Conservation (phyloP, 2,888 invertebrate species). For the Anoplius nigerrimus region DNA sequence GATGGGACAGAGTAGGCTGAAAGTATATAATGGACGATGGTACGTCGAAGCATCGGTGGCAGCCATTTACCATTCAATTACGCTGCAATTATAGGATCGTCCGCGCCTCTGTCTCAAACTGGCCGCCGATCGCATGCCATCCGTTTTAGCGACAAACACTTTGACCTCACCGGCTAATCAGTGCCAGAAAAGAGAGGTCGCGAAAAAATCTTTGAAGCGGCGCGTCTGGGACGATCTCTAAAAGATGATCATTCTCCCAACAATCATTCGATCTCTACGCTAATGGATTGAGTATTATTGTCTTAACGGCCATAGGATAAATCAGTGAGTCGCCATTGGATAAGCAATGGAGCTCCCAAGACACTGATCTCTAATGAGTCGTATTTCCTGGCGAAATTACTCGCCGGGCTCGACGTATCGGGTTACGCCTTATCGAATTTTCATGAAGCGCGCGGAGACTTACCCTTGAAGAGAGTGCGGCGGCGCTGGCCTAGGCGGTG, state of each 20-base stretch:
- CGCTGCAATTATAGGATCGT: slow-evolving; percentile 55
- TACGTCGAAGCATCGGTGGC: slow-evolving; percentile 32
- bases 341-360: no score
- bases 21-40: slow-evolving; percentile 45
- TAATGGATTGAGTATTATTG: neutral
- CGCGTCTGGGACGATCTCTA: no score
- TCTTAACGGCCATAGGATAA: neutral
- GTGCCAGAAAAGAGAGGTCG: slow-evolving; percentile 25
- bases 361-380: no score
- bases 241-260: neutral
- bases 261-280: neutral
- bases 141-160: slow-evolving; percentile 21
- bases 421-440: no score
- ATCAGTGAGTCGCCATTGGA: no score
- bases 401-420: no score
- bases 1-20: slow-evolving; percentile 29
- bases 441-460: slow-evolving; percentile 36
- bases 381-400: no score
- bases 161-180: slow-evolving; percentile 33
- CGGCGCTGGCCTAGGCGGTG: slow-evolving; percentile 71
- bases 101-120: slow-evolving; percentile 33
- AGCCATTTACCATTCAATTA: slow-evolving; percentile 59
- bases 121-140: slow-evolving; percentile 22
- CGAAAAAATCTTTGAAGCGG: slow-evolving; percentile 26
- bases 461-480: slow-evolving; percentile 64